Evolutionary conservation across 2,797 vertebrate species (phyloP).

Genomic region (Falco biarmicus): DNA sequence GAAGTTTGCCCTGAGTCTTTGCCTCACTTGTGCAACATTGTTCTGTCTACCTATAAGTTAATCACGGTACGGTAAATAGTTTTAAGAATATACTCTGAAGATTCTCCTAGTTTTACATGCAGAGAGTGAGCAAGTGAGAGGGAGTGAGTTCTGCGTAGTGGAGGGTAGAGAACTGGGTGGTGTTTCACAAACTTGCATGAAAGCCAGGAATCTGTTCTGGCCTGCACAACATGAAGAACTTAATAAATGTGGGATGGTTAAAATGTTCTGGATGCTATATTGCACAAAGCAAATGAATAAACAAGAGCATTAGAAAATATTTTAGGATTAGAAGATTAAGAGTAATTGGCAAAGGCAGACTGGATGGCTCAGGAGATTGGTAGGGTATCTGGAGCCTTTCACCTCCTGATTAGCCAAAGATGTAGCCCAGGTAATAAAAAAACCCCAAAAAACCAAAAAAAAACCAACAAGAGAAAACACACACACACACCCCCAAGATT

Average conservation of each 20-base stretch:
- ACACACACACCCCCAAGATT: not conserved
- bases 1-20: not conserved
- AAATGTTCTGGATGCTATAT: slow-evolving; percentile 72
- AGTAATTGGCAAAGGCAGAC: slow-evolving; percentile 68
- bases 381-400: slow-evolving; percentile 61
- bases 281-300: slow-evolving; percentile 73
- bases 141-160: not conserved
- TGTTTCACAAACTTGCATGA: slow-evolving; percentile 61
- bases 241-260: slow-evolving; percentile 67
- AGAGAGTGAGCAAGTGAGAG: not conserved
- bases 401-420: slow-evolving; percentile 59
- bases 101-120: not conserved
- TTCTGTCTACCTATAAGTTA: not conserved
- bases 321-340: slow-evolving; percentile 76
- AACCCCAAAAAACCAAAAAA: not conserved
- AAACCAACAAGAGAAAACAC: no score
- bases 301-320: slow-evolving; percentile 66
- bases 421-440: slow-evolving; percentile 47
- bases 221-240: slow-evolving; percentile 63
- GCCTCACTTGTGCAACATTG: not conserved
- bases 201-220: slow-evolving; percentile 72
- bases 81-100: not conserved
- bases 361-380: slow-evolving; percentile 64
- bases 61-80: not conserved
- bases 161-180: slow-evolving; percentile 50